Percentiles rank a stretch among this genome's conserved stretches.
These are phyloP conservation scores for Fragum sueziense DNA, from an alignment of 2,888 invertebrate species.

Conservation along the genomic window DNA sequence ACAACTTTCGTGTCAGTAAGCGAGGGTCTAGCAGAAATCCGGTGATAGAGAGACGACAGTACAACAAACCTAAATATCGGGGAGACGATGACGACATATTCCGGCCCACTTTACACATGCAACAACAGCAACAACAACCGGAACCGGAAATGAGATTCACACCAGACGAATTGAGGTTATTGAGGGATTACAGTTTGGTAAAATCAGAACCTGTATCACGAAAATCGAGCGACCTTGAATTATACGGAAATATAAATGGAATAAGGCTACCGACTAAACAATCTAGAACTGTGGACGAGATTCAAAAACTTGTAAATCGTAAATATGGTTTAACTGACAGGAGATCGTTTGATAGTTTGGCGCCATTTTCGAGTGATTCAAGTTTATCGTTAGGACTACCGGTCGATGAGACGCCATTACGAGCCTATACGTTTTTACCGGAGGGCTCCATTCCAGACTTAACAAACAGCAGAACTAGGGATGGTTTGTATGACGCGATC, in stretches of 20 bases:
- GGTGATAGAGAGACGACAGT: background rate
- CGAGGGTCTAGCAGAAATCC: background rate
- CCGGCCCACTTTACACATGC: background rate
- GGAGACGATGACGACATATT: background rate
- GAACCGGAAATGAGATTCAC: background rate
- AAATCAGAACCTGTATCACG: background rate
- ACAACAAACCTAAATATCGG: background rate
- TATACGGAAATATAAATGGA: background rate
- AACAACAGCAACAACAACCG: background rate
- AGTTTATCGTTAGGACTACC: constrained; percentile 2
- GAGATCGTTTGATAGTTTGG: background rate
- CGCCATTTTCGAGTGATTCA: constrained; percentile 8
- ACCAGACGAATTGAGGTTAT: background rate
- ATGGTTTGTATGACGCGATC: no score
- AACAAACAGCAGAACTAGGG: background rate
- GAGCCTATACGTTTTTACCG: constrained; percentile 4
- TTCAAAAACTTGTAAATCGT: background rate
- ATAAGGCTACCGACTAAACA: background rate
- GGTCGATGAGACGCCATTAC: background rate
- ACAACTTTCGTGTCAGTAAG: background rate
- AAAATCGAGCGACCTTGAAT: background rate
- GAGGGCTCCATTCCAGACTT: background rate
- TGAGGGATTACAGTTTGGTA: background rate
- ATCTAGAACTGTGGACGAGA: background rate
- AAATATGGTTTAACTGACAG: background rate